These are phyloP conservation scores for Chrysolina oricalcia DNA, from an alignment of 2,888 invertebrate genomes.

Conservation along the genomic window DNA sequence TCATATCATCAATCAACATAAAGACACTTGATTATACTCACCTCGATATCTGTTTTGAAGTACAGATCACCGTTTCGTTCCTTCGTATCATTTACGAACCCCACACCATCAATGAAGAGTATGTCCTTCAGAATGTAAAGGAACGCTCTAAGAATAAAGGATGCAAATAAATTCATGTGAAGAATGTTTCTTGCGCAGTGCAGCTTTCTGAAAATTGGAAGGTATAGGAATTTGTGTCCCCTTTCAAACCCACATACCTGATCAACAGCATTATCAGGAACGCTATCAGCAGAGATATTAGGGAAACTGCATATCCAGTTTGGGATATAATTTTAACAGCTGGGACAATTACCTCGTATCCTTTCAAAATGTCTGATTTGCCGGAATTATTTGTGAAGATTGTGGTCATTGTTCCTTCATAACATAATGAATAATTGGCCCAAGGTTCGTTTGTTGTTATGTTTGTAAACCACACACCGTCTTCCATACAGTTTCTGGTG, in stretches of 20 bases:
- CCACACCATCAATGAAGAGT: slow-evolving; percentile 75
- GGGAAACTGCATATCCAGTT: slow-evolving; percentile 75
- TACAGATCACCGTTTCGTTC: slow-evolving; percentile 69
- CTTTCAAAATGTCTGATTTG: slow-evolving; percentile 32
- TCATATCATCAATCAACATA: background rate
- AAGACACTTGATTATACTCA: slow-evolving; percentile 51
- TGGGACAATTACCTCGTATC: slow-evolving; percentile 71
- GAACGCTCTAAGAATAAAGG: slow-evolving; percentile 79
- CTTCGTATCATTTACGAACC: slow-evolving; percentile 72
- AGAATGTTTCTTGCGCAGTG: slow-evolving; percentile 81
- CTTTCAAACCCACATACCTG: slow-evolving; percentile 71
- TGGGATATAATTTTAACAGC: slow-evolving; percentile 74
- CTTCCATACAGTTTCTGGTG: slow-evolving; percentile 71
- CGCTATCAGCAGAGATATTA: slow-evolving; percentile 74
- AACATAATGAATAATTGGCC: slow-evolving; percentile 75
- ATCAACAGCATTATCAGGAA: slow-evolving; percentile 75
- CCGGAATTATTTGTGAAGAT: slow-evolving; percentile 47
- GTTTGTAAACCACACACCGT: slow-evolving; percentile 73
- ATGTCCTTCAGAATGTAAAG: slow-evolving; percentile 77
- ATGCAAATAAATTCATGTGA: slow-evolving; percentile 81
- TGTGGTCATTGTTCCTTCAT: slow-evolving; percentile 67
- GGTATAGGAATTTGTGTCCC: background rate
- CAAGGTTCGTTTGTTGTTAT: slow-evolving; percentile 69
- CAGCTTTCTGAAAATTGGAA: slow-evolving; percentile 74
- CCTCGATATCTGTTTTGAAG: slow-evolving; percentile 69